Percentiles rank a stretch among this genome's conserved stretches.
Evolutionary conservation across 2,888 invertebrate genomes (phyloP).

Genomic region (Torymus texanus): DNA sequence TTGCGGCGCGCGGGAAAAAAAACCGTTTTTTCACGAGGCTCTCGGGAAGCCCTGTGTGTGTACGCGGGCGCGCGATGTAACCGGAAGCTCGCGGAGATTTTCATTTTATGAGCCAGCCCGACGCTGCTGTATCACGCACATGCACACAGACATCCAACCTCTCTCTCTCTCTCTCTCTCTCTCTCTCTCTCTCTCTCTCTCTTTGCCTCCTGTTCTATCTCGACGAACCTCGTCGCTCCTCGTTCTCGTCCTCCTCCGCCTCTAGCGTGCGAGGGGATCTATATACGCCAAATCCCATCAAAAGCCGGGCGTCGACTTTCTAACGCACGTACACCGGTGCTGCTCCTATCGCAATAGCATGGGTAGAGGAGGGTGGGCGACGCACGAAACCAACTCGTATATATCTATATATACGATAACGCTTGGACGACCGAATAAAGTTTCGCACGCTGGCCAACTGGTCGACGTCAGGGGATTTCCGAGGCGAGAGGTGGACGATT

Average conservation of each 20-base stretch:
- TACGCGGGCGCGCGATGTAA: conserved; percentile 42
- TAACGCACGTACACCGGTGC: conserved; percentile 11
- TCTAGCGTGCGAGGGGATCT: neutral
- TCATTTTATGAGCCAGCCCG: conserved; percentile 58
- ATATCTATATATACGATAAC: too few relatives aligned
- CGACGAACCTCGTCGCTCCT: neutral
- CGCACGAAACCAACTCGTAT: too few relatives aligned
- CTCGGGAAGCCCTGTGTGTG: conserved; percentile 33
- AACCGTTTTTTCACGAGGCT: conserved; percentile 54
- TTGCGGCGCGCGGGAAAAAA: neutral
- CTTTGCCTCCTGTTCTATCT: neutral
- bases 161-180: neutral
- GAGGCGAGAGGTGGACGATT: too few relatives aligned
- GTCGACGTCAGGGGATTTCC: neutral
- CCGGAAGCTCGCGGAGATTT: conserved; percentile 59
- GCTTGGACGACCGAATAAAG: conserved; percentile 19
- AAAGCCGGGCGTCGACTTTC: conserved; percentile 45
- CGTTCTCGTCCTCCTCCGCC: neutral
- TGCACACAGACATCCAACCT: too few relatives aligned
- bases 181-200: neutral
- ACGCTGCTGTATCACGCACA: neutral
- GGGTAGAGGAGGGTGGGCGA: too few relatives aligned
- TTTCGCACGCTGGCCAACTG: conserved; percentile 29
- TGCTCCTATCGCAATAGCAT: too few relatives aligned
- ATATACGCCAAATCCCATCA: conserved; percentile 59